Evolutionary conservation across 2,888 invertebrate species (phyloP).

Genomic region (Diadromus collaris): DNA sequence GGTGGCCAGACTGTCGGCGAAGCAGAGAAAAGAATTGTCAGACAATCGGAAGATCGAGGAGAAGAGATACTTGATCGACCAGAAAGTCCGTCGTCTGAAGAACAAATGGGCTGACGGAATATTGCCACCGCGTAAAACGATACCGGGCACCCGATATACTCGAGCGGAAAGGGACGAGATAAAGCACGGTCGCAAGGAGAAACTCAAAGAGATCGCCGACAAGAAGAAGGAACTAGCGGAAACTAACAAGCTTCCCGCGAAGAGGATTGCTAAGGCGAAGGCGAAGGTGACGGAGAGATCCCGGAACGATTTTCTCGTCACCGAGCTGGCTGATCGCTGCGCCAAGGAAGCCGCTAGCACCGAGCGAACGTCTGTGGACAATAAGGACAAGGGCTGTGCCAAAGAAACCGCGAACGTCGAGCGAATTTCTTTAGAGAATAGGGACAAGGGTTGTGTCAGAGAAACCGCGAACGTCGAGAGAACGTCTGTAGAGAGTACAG

Average conservation of each 20-base stretch:
- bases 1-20: conserved; percentile 40
- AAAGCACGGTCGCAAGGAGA: conserved; percentile 80
- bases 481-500: background rate
- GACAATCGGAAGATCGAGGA: conserved; percentile 53
- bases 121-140: conserved; percentile 50
- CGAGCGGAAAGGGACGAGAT: conserved; percentile 67
- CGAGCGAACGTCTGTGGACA: conserved; percentile 1
- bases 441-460: background rate
- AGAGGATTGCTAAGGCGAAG: conserved; percentile 67
- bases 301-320: conserved; percentile 82
- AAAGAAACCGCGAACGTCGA: conserved; percentile 11
- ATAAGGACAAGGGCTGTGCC: background rate
- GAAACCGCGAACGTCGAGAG: background rate
- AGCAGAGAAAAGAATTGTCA: conserved; percentile 48
- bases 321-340: conserved; percentile 47
- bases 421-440: background rate
- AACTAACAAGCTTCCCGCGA: conserved; percentile 56
- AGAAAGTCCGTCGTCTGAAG: conserved; percentile 54
- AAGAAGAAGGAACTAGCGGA: conserved; percentile 74
- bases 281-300: conserved; percentile 82
- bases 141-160: background rate
- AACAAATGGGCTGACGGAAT: conserved; percentile 64
- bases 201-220: conserved; percentile 81
- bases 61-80: conserved; percentile 56
- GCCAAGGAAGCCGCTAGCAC: background rate